Conservation (phyloP, 2,888 invertebrate species). For the Dascillus cervinus region DNA sequence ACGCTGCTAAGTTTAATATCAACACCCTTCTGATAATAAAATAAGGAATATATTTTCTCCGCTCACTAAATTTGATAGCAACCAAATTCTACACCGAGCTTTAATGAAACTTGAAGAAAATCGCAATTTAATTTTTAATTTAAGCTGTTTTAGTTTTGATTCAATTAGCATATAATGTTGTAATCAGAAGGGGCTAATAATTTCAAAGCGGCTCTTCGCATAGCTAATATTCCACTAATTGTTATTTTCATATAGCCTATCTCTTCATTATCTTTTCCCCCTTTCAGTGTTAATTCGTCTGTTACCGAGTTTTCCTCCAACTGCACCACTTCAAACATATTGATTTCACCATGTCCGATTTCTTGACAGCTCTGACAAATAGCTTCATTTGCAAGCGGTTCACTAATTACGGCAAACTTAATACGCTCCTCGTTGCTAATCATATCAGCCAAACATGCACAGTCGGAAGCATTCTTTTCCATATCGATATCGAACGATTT, state of each 20-base stretch:
- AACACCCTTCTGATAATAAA: slow-evolving; percentile 22
- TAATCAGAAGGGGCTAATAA: slow-evolving; percentile 17
- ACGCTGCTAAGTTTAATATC: slow-evolving; percentile 20
- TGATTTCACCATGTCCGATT: slow-evolving; percentile 18
- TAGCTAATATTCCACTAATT: slow-evolving; percentile 23
- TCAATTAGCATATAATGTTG: too few relatives aligned
- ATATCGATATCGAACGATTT: slow-evolving; percentile 21
- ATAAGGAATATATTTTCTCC: slow-evolving; percentile 14
- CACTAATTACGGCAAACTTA: slow-evolving; percentile 22
- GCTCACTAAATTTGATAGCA: too few relatives aligned
- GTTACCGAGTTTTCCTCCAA: slow-evolving; percentile 15
- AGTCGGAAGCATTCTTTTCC: slow-evolving; percentile 13
- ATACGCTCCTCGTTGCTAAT: slow-evolving; percentile 21
- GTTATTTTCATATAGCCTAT: slow-evolving; percentile 21
- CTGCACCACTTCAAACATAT: slow-evolving; percentile 23
- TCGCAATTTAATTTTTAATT: background rate
- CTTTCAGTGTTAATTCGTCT: slow-evolving; percentile 17
- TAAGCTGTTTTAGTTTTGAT: background rate
- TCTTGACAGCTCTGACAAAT: slow-evolving; percentile 20
- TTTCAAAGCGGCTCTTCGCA: slow-evolving; percentile 21
- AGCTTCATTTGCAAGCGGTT: slow-evolving; percentile 17
- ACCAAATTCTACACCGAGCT: too few relatives aligned
- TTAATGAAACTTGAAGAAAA: background rate
- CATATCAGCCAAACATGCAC: slow-evolving; percentile 18
- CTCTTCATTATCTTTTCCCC: slow-evolving; percentile 8